These are phyloP conservation scores for Heteromurus nitidus DNA, from an alignment of 2,888 invertebrate genomes.

Conservation along the genomic window DNA sequence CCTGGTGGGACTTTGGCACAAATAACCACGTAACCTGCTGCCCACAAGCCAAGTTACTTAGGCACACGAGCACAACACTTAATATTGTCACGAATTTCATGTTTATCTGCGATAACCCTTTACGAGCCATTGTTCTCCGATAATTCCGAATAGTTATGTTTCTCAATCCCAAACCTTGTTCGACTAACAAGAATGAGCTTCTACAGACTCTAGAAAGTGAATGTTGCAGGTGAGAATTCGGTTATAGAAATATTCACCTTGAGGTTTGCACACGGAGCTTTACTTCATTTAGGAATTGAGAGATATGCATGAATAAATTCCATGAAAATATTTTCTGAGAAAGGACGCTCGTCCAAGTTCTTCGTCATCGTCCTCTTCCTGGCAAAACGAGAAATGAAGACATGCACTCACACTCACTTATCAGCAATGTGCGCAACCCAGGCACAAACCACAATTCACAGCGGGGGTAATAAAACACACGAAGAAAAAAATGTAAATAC, in stretches of 20 bases:
- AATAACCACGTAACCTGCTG: constrained; percentile 12
- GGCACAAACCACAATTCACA: not conserved
- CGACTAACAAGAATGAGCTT: not conserved
- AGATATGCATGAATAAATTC: too few relatives aligned
- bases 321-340: too few relatives aligned
- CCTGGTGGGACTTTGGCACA: not conserved
- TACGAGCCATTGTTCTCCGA: not conserved
- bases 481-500: not conserved
- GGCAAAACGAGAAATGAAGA: not conserved
- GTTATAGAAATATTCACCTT: not conserved
- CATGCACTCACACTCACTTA: not conserved
- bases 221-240: not conserved
- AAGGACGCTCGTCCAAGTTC: not conserved
- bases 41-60: not conserved
- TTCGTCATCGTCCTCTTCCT: not conserved
- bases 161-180: not conserved
- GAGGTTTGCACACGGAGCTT: too few relatives aligned
- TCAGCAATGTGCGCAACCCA: not conserved
- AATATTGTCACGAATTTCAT: constrained; percentile 16
- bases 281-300: too few relatives aligned
- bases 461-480: not conserved
- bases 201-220: not conserved
- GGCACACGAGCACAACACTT: not conserved
- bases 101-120: not conserved
- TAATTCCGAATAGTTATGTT: too few relatives aligned